Percentiles rank a stretch among this genome's conserved stretches.
Conservation (phyloP, 1,140 invertebrate genomes). For the Sycophaga agraensis region DNA sequence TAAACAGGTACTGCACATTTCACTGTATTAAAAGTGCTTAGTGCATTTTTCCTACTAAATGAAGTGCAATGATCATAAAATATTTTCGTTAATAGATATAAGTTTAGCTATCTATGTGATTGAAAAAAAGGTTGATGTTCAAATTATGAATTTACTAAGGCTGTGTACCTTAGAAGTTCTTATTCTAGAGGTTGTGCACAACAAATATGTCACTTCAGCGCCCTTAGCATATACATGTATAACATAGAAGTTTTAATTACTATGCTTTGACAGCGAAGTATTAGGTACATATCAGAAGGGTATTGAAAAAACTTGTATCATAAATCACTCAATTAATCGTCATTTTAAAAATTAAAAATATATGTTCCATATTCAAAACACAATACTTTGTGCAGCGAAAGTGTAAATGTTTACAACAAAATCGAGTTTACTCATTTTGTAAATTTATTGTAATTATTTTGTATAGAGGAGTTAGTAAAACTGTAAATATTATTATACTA, state of each 20-base stretch:
- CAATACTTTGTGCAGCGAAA: conserved; percentile 11
- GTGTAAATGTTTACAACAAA: background rate
- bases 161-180: conserved; percentile 27
- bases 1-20: conserved; percentile 36
- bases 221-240: background rate
- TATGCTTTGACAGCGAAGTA: conserved; percentile 38
- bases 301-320: conserved; percentile 26
- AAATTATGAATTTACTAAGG: conserved; percentile 31
- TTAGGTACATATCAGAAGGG: conserved; percentile 43
- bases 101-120: conserved; percentile 31
- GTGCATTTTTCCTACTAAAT: conserved; percentile 10
- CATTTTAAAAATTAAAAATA: conserved; percentile 6
- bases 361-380: conserved; percentile 22
- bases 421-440: conserved; percentile 17
- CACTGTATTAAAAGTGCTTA: conserved; percentile 36
- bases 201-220: conserved; percentile 33
- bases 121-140: conserved; percentile 33
- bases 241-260: conserved; percentile 25
- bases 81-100: conserved; percentile 29
- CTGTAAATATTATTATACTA: too few relatives aligned
- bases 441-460: conserved; percentile 10
- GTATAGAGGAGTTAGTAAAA: background rate
- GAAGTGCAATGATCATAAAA: conserved; percentile 6
- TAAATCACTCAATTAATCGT: conserved; percentile 27
- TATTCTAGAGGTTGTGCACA: conserved; percentile 40